Percentiles rank a stretch among this genome's conserved stretches.
These are phyloP conservation scores for Macrosoma leucophasiata DNA, from an alignment of 2,888 invertebrate genomes.

Conservation along the genomic window DNA sequence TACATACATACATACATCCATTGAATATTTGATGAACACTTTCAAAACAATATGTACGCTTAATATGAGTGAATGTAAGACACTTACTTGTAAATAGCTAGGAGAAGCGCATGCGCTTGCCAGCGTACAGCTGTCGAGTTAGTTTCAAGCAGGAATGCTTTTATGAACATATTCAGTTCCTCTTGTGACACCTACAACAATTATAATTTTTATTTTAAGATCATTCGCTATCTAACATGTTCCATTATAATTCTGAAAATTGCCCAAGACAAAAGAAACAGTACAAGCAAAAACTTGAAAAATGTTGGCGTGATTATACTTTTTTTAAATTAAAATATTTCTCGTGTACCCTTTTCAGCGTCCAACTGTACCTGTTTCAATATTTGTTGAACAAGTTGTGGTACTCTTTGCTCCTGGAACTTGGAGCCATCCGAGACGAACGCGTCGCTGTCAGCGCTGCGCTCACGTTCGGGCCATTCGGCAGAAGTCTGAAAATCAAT, in stretches of 20 bases:
- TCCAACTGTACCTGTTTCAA: conserved; percentile 66
- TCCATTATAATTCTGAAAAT: too few species aligned
- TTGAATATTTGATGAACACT: neutral
- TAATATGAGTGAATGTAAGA: neutral
- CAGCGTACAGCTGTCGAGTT: conserved; percentile 94
- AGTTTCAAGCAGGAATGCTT: conserved; percentile 94
- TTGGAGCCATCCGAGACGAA: conserved; percentile 63
- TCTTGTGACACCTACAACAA: conserved; percentile 70
- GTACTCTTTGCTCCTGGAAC: conserved; percentile 66
- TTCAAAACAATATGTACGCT: too few species aligned
- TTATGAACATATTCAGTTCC: conserved; percentile 84
- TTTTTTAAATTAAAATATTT: neutral
- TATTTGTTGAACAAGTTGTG: conserved; percentile 63
- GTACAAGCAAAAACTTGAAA: too few species aligned
- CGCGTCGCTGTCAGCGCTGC: conserved; percentile 65
- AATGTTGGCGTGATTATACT: too few species aligned
- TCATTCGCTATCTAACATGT: too few species aligned
- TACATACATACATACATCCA: neutral
- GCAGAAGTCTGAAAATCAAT: conserved; percentile 15
- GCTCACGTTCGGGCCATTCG: conserved; percentile 63
- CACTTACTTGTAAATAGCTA: conserved; percentile 86
- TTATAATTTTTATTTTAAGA: conserved; percentile 10
- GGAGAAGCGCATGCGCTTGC: conserved; percentile 93
- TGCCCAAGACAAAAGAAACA: too few species aligned
- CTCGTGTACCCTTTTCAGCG: too few species aligned